phyloP scores from a whole-genome alignment of 2,888 invertebrate species.

The Hydrotaea diabolus region DNA sequence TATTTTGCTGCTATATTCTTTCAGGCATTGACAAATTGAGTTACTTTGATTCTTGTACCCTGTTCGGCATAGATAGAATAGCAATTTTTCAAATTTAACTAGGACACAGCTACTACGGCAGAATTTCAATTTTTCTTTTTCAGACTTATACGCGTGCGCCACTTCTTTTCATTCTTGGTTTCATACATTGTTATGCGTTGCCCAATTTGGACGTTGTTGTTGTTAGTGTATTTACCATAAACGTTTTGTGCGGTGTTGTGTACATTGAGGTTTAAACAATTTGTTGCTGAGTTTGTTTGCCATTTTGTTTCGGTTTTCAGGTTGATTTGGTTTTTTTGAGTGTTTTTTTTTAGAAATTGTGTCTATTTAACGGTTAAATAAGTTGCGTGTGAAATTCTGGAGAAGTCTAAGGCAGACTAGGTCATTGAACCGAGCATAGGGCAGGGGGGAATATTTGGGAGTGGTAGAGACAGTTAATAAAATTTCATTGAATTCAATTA shows the following conservation, averaged over 20 bases:
- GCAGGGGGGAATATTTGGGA: neutral
- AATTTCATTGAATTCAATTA: conserved; percentile 45
- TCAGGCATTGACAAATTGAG: conserved; percentile 22
- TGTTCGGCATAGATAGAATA: conserved; percentile 23
- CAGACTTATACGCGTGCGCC: conserved; percentile 9
- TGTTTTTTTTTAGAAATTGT: conserved; percentile 28
- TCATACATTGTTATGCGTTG: no score
- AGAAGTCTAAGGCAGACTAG: neutral
- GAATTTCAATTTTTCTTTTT: conserved; percentile 56
- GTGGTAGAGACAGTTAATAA: conserved; percentile 4
- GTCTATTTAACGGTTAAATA: conserved; percentile 58
- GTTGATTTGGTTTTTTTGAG: neutral
- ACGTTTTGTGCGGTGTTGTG: no score
- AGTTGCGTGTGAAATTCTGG: conserved; percentile 60
- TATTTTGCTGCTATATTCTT: neutral
- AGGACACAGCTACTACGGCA: conserved; percentile 5
- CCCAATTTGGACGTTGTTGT: no score
- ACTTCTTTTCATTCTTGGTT: conserved; percentile 9
- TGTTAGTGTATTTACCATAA: no score
- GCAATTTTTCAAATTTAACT: conserved; percentile 16
- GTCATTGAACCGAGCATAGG: conserved; percentile 56
- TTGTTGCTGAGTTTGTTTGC: conserved; percentile 21
- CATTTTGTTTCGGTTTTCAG: conserved; percentile 8
- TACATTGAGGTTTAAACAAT: no score
- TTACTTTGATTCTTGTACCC: conserved; percentile 16